Evolutionary conservation across 1,140 invertebrate species (phyloP).

Genomic region (Agrypnia vestita): DNA sequence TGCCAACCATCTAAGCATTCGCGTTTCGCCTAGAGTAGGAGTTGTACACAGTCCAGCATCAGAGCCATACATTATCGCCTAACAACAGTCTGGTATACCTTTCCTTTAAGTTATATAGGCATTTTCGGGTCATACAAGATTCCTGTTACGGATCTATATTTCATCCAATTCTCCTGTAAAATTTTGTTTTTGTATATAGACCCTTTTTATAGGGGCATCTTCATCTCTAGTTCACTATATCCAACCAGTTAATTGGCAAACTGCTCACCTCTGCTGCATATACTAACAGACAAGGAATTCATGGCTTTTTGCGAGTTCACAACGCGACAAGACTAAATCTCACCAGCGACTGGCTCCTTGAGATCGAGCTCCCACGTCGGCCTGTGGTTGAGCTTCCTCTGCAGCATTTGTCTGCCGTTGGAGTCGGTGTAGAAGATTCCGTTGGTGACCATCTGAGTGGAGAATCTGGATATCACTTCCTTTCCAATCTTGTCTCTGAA

Average conservation of each 20-base stretch:
- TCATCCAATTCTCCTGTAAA: too few relatives aligned
- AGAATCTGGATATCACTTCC: conserved; percentile 86
- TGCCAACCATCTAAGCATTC: too few relatives aligned
- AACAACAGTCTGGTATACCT: too few relatives aligned
- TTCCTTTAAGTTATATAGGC: too few relatives aligned
- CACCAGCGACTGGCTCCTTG: conserved; percentile 81
- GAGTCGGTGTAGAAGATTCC: conserved; percentile 93
- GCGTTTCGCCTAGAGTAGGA: too few relatives aligned
- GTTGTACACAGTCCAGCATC: too few relatives aligned
- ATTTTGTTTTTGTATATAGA: too few relatives aligned
- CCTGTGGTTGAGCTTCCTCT: conserved; percentile 81
- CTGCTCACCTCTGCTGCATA: neutral
- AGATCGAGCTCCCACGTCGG: conserved; percentile 82
- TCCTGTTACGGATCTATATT: too few relatives aligned
- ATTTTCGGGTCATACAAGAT: too few relatives aligned
- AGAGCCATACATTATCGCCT: too few relatives aligned
- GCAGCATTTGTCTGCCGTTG: conserved; percentile 92
- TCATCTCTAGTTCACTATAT: too few relatives aligned
- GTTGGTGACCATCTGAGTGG: conserved; percentile 77
- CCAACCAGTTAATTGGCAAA: neutral
- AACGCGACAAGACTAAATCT: neutral
- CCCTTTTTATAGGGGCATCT: too few relatives aligned
- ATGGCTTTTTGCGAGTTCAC: neutral
- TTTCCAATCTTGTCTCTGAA: conserved; percentile 80
- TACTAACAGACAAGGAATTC: neutral